Evolutionary conservation across 2,113 vertebrate genomes (phyloP), one percentile per base, ranked within the genome.

Genomic region (Upupa epops): DNA sequence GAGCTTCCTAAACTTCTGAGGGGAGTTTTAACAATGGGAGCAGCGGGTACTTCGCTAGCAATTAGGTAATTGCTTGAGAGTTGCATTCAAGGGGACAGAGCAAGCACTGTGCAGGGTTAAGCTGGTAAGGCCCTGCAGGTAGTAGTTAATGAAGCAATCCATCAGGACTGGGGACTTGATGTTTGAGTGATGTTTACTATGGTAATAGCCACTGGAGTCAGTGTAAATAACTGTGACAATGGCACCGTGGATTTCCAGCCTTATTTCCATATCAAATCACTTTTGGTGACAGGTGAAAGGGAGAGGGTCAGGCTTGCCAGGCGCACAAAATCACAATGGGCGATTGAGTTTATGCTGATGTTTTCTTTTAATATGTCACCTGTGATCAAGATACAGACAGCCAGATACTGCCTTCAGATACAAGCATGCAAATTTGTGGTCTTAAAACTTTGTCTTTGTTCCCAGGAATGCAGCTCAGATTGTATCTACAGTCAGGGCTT

Each of bases 241-340:
- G 18, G 42, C 42, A 56, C 26, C 73, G 68, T 73, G 86, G 77
- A 95, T 94, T 96, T 94, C 37, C 86, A 83, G 34, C 46, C 24
- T 76, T 76, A 86, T 92, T 94, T 96, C 89, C 90, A 86, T 76
- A 94, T 85, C 90, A 96, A 89, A 90, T 92, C 63, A 87, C 83
- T 92, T 86, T 25, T 4, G 0, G 58, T 61, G 91, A 89, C 78
- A 89, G 66, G 82, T 89, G 74, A 92, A 89, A 90, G 46, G 29
- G 51, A 72, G 83, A 85, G 74, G 58, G 31, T 92, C 21, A 36
- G 81, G 34, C 42, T 89, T 58, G 17, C 22, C 37, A 29, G 37
- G 71, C 74, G 54, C 58, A 56, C 31, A 66, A 77, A 93, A 37
- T 83, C 63, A 83, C 94, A 93, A 92, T 92, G 31, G 56, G 52